phyloP scores from a whole-genome alignment of 2,113 vertebrate species.

The Ameiurus melas region DNA sequence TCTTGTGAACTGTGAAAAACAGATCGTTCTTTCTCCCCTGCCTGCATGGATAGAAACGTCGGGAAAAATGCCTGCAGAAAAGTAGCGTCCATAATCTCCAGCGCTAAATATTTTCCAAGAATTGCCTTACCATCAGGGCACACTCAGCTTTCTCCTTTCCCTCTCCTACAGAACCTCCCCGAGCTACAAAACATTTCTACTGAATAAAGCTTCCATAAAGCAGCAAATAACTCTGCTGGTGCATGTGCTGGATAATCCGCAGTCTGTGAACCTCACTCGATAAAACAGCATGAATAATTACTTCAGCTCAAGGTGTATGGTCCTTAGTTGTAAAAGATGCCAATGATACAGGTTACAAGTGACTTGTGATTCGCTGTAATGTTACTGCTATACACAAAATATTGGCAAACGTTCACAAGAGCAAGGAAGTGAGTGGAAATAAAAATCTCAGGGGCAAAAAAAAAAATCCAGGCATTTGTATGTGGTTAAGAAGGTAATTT shows the following conservation, averaged over 20 bases:
- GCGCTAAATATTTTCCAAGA: conserved; percentile 75
- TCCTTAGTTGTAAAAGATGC: conserved; percentile 37
- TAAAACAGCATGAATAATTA: conserved; percentile 42
- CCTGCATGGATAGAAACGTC: conserved; percentile 52
- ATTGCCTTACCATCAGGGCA: conserved; percentile 72
- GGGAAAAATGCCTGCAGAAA: conserved; percentile 67
- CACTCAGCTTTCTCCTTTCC: conserved; percentile 62
- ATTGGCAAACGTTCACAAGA: not conserved
- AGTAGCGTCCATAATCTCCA: conserved; percentile 69
- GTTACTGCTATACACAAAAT: not conserved
- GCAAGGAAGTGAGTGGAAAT: conserved; percentile 34
- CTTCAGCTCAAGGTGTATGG: conserved; percentile 36
- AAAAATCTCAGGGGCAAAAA: conserved; percentile 26
- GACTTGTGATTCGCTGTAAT: conserved; percentile 18
- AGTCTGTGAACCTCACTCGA: conserved; percentile 39
- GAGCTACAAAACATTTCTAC: conserved; percentile 16
- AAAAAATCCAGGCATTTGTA: conserved; percentile 54
- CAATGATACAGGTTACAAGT: conserved; percentile 46
- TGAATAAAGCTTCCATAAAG: conserved; percentile 34
- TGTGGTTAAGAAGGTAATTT: conserved; percentile 42
- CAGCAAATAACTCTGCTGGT: conserved; percentile 45
- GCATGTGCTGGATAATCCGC: conserved; percentile 52
- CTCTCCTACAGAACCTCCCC: conserved; percentile 12
- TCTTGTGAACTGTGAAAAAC: conserved; percentile 71
- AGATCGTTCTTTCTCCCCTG: conserved; percentile 55